A percentile compares a stretch with the other conserved stretches of the same genome.
Evolutionary conservation across 2,888 invertebrate genomes (phyloP).

Genomic region (Megamerina dolium): DNA sequence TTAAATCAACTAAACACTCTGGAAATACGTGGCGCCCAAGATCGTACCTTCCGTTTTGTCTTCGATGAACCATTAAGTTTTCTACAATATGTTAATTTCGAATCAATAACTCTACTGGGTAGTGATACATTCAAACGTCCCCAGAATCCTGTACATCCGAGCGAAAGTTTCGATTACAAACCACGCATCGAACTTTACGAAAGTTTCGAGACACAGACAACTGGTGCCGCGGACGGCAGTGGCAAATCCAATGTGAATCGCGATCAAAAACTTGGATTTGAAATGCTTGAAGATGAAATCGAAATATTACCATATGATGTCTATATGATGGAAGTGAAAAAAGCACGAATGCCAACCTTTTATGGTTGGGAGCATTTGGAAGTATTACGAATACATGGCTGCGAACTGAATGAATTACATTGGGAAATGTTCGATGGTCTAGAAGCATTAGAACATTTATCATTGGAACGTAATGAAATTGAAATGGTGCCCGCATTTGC

Average conservation of each 20-base stretch:
- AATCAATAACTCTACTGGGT: slow-evolving; percentile 49
- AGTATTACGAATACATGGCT: slow-evolving; percentile 57
- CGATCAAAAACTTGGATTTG: slow-evolving; percentile 27
- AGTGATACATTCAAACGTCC: slow-evolving; percentile 44
- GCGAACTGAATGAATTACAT: slow-evolving; percentile 57
- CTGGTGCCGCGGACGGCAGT: not conserved
- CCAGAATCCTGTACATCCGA: slow-evolving; percentile 39
- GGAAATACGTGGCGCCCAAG: slow-evolving; percentile 56
- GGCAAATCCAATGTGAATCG: slow-evolving; percentile 6
- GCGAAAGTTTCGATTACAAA: slow-evolving; percentile 45
- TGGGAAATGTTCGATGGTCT: slow-evolving; percentile 67
- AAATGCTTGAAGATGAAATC: slow-evolving; percentile 41
- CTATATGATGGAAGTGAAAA: slow-evolving; percentile 54
- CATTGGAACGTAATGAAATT: slow-evolving; percentile 60
- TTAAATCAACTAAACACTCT: slow-evolving; percentile 53
- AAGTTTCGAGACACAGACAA: slow-evolving; percentile 16
- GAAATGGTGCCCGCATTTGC: slow-evolving; percentile 62
- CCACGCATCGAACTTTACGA: slow-evolving; percentile 39
- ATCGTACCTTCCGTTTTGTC: slow-evolving; percentile 48
- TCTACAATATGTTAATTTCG: slow-evolving; percentile 54
- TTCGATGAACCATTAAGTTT: slow-evolving; percentile 51
- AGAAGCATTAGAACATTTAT: slow-evolving; percentile 55
- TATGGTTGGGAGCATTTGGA: slow-evolving; percentile 51
- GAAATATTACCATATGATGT: slow-evolving; percentile 61
- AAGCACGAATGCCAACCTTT: slow-evolving; percentile 46